These are phyloP conservation scores for Drosophila nannoptera DNA, from an alignment of 1,140 invertebrate genomes.

Conservation along the genomic window DNA sequence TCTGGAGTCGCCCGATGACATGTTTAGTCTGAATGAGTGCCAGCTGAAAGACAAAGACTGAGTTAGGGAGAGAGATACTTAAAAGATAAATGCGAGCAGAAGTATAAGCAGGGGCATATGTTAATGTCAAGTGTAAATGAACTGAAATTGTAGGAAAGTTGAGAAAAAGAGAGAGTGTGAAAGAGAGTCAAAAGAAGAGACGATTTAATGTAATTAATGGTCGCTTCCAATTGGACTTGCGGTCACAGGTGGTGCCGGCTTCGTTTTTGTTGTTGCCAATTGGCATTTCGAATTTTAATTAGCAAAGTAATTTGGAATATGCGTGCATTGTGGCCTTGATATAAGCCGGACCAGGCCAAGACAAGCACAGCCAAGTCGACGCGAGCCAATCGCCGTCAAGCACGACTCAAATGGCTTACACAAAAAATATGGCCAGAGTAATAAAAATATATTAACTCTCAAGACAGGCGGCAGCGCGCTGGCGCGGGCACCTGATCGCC, in stretches of 20 bases:
- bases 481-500: background rate
- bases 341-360: constrained; percentile 20
- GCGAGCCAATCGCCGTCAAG: constrained; percentile 28
- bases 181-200: background rate
- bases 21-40: constrained; percentile 88
- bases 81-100: background rate
- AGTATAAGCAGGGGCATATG: constrained; percentile 13
- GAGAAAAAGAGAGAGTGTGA: constrained; percentile 1
- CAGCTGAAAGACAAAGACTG: constrained; percentile 81
- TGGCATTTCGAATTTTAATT: constrained; percentile 36
- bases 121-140: constrained; percentile 52
- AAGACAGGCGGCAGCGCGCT: constrained; percentile 13
- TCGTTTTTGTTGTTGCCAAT: constrained; percentile 14
- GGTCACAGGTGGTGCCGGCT: constrained; percentile 7
- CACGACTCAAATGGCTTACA: constrained; percentile 23
- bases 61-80: background rate
- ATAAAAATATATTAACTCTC: constrained; percentile 22
- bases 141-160: constrained; percentile 10
- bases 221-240: constrained; percentile 23
- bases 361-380: constrained; percentile 17
- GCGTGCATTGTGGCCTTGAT: constrained; percentile 21
- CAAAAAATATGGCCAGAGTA: constrained; percentile 23
- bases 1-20: constrained; percentile 86
- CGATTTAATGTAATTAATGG: background rate
- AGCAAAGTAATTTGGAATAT: constrained; percentile 31